Percentiles rank a stretch among this genome's conserved stretches.
Conservation (phyloP, 2,113 vertebrate genomes). For the Rhinoderma darwinii region DNA sequence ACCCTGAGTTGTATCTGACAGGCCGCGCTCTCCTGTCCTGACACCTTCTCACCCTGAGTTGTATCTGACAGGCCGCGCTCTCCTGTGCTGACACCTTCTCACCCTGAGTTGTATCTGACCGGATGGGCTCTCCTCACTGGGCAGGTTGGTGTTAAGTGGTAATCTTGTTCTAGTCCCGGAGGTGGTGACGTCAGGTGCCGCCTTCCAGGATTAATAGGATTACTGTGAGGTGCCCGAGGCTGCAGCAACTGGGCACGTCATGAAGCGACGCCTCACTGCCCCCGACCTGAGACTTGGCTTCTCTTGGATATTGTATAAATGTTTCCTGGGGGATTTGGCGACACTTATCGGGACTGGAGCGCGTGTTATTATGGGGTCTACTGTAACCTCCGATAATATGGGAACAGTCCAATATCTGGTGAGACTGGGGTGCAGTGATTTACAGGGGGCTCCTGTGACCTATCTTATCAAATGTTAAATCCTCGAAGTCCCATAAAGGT, state of each 20-base stretch:
- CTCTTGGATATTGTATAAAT: neutral
- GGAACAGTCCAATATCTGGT: too few relatives aligned
- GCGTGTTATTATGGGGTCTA: too few relatives aligned
- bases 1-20: neutral
- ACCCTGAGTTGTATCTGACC: neutral
- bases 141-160: neutral
- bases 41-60: neutral
- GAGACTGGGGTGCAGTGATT: too few relatives aligned
- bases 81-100: neutral
- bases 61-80: too few relatives aligned
- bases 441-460: too few relatives aligned
- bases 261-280: neutral
- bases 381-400: too few relatives aligned
- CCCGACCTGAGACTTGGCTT: neutral
- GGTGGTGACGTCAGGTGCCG: neutral
- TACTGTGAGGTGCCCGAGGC: neutral
- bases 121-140: neutral
- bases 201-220: conserved; percentile 10
- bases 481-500: too few relatives aligned
- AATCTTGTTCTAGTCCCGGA: neutral
- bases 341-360: too few relatives aligned
- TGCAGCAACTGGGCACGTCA: neutral
- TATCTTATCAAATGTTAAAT: too few relatives aligned
- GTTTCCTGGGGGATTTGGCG: neutral
- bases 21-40: too few relatives aligned